Percentiles rank a stretch among this genome's conserved stretches.
phyloP scores from a whole-genome alignment of 2,113 vertebrate genomes.

The Dunckerocampus dactyliophorus region DNA sequence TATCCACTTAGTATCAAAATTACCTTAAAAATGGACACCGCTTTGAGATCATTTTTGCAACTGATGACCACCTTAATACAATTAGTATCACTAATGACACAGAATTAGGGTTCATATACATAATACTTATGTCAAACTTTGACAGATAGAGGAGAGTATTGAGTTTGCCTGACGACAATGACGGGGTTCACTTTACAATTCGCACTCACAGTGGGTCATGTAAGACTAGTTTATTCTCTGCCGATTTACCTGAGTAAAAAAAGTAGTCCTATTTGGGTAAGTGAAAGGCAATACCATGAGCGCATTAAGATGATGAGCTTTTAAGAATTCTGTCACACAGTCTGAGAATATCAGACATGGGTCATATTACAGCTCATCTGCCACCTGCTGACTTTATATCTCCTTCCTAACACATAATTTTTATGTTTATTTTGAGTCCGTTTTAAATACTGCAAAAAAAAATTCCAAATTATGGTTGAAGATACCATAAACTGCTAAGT shows the following conservation, averaged over 20 bases:
- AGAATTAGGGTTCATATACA: slow-evolving; percentile 64
- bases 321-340: slow-evolving; percentile 72
- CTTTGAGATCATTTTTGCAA: slow-evolving; percentile 65
- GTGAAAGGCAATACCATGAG: slow-evolving; percentile 65
- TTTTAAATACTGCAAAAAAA: not conserved
- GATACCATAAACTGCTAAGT: not conserved
- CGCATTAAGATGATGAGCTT: slow-evolving; percentile 71
- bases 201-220: slow-evolving; percentile 5
- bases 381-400: slow-evolving; percentile 59
- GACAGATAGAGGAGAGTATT: slow-evolving; percentile 57
- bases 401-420: slow-evolving; percentile 40
- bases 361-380: slow-evolving; percentile 63
- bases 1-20: slow-evolving; percentile 72
- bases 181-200: slow-evolving; percentile 36
- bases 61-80: slow-evolving; percentile 66
- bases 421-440: too few species aligned
- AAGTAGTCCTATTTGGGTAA: slow-evolving; percentile 37
- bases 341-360: slow-evolving; percentile 58
- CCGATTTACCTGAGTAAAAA: slow-evolving; percentile 39
- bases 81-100: slow-evolving; percentile 66
- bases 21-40: slow-evolving; percentile 67
- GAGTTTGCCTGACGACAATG: slow-evolving; percentile 35
- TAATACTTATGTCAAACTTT: slow-evolving; percentile 56
- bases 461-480: not conserved
- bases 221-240: slow-evolving; percentile 15